These are phyloP conservation scores for Lasaia peninsularis DNA, from an alignment of 1,140 invertebrate genomes.

Conservation along the genomic window DNA sequence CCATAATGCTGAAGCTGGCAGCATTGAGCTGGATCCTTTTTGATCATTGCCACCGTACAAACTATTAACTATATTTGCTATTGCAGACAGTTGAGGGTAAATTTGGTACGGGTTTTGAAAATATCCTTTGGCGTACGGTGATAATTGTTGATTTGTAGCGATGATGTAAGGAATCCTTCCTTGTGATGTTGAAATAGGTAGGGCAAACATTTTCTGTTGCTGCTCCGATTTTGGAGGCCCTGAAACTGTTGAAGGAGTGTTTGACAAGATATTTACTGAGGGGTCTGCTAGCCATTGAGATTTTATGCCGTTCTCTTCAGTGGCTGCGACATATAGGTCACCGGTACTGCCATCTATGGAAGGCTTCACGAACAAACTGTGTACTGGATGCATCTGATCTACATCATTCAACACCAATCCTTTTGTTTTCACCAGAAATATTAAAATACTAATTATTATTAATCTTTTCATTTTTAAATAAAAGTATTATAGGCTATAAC, in stretches of 20 bases:
- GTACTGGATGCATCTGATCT: conserved; percentile 51
- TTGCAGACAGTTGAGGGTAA: conserved; percentile 56
- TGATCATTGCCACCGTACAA: conserved; percentile 35
- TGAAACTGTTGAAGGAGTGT: conserved; percentile 29
- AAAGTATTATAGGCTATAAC: no score
- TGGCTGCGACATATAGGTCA: conserved; percentile 64
- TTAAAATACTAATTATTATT: conserved; percentile 4
- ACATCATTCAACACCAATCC: conserved; percentile 31
- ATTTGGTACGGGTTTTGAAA: conserved; percentile 22
- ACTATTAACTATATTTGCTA: conserved; percentile 41
- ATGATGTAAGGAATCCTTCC: conserved; percentile 38
- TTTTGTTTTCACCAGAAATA: conserved; percentile 14
- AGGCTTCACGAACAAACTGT: conserved; percentile 57
- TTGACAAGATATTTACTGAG: conserved; percentile 53
- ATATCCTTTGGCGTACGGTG: conserved; percentile 22
- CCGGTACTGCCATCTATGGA: conserved; percentile 59
- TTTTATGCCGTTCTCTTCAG: conserved; percentile 56
- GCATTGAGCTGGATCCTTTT: conserved; percentile 29
- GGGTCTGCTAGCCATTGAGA: conserved; percentile 60
- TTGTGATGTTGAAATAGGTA: conserved; percentile 31
- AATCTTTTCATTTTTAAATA: neutral
- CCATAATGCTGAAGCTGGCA: conserved; percentile 34
- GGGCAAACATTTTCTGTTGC: conserved; percentile 47
- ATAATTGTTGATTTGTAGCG: conserved; percentile 8
- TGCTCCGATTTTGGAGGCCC: conserved; percentile 25